Evolutionary conservation across 2,797 vertebrate genomes (phyloP).

Genomic region (Micrastur ruficollis): DNA sequence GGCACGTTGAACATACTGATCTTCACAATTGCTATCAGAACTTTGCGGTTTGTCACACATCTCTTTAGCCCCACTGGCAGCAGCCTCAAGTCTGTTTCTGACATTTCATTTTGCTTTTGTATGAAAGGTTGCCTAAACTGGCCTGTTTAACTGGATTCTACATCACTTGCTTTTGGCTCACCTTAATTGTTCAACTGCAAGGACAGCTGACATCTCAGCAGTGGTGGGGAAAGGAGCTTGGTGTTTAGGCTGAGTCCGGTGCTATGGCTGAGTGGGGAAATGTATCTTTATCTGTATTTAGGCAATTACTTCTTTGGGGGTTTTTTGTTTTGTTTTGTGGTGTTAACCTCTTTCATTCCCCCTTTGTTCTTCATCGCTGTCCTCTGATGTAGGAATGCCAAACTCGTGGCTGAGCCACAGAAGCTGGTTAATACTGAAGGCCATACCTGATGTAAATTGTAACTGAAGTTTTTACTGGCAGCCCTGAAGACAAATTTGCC

Average conservation of each 20-base stretch:
- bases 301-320: not conserved
- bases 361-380: not conserved
- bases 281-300: not conserved
- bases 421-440: not conserved
- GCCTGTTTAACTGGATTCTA: not conserved
- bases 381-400: not conserved
- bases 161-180: not conserved
- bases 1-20: rapidly evolving
- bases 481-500: not conserved
- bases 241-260: not conserved
- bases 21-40: not conserved
- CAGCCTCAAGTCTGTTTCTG: not conserved
- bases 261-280: not conserved
- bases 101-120: not conserved
- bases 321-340: not conserved
- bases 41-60: not conserved
- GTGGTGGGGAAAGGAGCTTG: not conserved
- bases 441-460: not conserved
- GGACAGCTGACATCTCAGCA: not conserved
- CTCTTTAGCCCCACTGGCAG: not conserved
- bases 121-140: not conserved
- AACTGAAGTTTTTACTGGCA: not conserved
- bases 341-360: not conserved
- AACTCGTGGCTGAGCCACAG: not conserved
- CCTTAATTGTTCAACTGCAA: not conserved